These are phyloP conservation scores for Microchirus variegatus DNA, from an alignment of 2,797 vertebrate species.

Conservation along the genomic window DNA sequence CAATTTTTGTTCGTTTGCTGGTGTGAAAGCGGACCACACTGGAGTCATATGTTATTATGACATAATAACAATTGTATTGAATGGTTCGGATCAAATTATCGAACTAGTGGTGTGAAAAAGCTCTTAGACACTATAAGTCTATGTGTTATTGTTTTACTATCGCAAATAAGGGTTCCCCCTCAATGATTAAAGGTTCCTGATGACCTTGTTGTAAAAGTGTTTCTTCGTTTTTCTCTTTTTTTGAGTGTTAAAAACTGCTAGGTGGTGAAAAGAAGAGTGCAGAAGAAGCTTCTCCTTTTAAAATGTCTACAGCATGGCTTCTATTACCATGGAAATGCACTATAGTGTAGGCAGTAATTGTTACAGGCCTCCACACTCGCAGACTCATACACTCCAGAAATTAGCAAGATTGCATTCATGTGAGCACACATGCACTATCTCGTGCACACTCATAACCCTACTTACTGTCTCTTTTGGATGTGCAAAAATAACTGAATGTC, in stretches of 20 bases:
- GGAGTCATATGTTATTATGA: no score
- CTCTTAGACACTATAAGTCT: no score
- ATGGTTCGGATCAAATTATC: no score
- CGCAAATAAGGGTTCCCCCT: no score
- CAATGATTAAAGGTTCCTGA: not conserved
- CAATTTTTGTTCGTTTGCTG: no score
- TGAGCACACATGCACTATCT: constrained; percentile 22
- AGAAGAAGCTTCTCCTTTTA: constrained; percentile 44
- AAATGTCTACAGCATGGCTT: constrained; percentile 31
- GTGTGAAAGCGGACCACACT: no score
- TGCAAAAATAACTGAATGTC: constrained; percentile 73
- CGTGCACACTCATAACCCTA: constrained; percentile 42
- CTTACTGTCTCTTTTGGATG: constrained; percentile 62
- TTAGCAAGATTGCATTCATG: constrained; percentile 45
- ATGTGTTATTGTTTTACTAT: no score
- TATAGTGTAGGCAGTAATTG: constrained; percentile 58
- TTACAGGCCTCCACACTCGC: constrained; percentile 42
- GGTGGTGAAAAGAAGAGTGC: constrained; percentile 40
- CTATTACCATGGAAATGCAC: constrained; percentile 61
- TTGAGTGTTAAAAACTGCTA: constrained; percentile 44
- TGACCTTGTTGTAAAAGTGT: constrained; percentile 23
- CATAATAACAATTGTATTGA: no score
- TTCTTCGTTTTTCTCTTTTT: constrained; percentile 43
- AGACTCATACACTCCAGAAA: constrained; percentile 49
- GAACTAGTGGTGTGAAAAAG: no score